phyloP scores from a whole-genome alignment of 2,113 vertebrate species.

The Gobius niger region DNA sequence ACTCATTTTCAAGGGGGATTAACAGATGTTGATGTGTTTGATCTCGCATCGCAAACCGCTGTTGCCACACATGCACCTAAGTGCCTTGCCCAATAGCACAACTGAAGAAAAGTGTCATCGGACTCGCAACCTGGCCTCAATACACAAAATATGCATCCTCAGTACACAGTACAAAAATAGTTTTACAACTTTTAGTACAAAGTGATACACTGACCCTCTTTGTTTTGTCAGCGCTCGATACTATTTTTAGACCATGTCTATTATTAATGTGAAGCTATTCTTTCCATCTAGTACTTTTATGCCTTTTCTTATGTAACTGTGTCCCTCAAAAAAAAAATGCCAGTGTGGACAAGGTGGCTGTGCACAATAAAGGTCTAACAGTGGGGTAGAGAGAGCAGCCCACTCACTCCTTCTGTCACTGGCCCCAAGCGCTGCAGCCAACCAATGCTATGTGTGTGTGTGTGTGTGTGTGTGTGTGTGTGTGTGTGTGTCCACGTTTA shows the following conservation, averaged over 20 bases:
- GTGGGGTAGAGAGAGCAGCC: constrained; percentile 51
- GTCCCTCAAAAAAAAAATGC: neutral
- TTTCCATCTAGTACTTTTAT: neutral
- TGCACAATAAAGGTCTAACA: constrained; percentile 55
- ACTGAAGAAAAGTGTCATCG: no score
- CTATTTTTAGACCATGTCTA: constrained; percentile 1
- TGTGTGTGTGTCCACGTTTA: neutral
- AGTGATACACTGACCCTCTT: constrained; percentile 5
- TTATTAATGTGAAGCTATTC: neutral
- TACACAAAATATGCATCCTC: no score
- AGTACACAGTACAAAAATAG: neutral
- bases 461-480: neutral
- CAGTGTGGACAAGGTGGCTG: constrained; percentile 23
- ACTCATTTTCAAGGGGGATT: no score
- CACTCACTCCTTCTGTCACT: constrained; percentile 65
- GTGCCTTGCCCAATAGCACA: no score
- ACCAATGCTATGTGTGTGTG: constrained; percentile 15
- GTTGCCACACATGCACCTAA: no score
- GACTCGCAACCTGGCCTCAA: no score
- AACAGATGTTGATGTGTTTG: no score
- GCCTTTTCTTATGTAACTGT: neutral
- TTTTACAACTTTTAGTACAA: neutral
- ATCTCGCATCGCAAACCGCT: no score
- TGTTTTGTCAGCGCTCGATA: neutral
- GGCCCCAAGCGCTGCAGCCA: constrained; percentile 52